phyloP scores from a whole-genome alignment of 2,113 vertebrate genomes.

The Meriones unguiculatus region DNA sequence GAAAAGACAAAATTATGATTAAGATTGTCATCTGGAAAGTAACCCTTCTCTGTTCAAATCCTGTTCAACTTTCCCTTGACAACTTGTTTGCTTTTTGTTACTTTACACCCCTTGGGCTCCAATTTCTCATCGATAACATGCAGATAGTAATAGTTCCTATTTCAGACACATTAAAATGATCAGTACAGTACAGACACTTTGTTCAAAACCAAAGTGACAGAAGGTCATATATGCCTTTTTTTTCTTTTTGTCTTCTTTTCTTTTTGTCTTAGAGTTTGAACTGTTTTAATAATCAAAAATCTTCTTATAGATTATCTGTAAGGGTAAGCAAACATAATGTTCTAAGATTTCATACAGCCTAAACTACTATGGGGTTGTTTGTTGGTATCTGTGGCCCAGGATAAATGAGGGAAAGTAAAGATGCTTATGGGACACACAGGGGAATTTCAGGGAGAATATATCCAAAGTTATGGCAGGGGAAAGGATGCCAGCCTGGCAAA shows the following conservation, averaged over 20 bases:
- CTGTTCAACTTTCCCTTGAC: not conserved
- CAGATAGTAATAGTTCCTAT: not conserved
- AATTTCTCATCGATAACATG: not conserved
- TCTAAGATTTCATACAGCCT: not conserved
- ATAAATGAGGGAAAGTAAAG: not conserved
- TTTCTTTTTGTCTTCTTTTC: not conserved
- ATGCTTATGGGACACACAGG: not conserved
- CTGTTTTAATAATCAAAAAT: not conserved
- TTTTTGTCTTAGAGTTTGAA: not conserved
- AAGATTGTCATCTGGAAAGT: not conserved
- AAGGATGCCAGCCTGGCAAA: not conserved
- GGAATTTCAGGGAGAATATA: not conserved
- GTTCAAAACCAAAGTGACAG: not conserved
- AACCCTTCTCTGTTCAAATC: not conserved
- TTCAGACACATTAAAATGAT: not conserved
- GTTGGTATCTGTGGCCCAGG: not conserved
- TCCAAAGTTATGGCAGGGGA: too few relatives aligned
- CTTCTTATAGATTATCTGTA: not conserved
- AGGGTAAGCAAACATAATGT: not conserved
- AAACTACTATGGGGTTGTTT: not conserved
- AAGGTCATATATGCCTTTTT: not conserved
- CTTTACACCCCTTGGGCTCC: not conserved
- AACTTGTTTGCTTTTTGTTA: slow-evolving; percentile 9
- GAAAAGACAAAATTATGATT: not conserved
- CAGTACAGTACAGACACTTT: not conserved